These are phyloP conservation scores for Ormyrus thymus DNA, from an alignment of 2,888 invertebrate genomes.

Conservation along the genomic window DNA sequence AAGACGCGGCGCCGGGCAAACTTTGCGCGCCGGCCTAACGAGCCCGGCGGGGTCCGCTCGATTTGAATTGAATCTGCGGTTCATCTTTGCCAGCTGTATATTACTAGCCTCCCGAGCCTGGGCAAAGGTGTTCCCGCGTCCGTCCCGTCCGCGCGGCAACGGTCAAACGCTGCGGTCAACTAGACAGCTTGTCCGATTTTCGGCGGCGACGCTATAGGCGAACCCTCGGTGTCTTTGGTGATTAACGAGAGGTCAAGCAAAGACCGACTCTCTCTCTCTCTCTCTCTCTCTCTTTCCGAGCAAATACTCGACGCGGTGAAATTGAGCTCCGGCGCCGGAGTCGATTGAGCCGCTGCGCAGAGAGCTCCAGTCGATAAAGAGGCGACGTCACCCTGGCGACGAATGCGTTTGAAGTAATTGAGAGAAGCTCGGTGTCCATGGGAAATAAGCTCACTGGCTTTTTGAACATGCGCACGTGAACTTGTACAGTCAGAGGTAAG, in stretches of 20 bases:
- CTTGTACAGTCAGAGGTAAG: slow-evolving; percentile 16
- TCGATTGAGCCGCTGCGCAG: slow-evolving; percentile 64
- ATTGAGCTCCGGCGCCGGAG: slow-evolving; percentile 68
- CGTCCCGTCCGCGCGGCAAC: slow-evolving; percentile 60
- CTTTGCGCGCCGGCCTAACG: slow-evolving; percentile 41
- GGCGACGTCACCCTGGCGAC: slow-evolving; percentile 50
- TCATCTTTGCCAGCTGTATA: slow-evolving; percentile 53
- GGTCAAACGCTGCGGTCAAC: slow-evolving; percentile 72
- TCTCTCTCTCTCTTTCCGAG: slow-evolving; percentile 17
- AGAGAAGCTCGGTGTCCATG: slow-evolving; percentile 6
- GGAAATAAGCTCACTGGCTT: slow-evolving; percentile 3
- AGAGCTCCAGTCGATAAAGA: slow-evolving; percentile 36
- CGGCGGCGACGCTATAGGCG: background rate
- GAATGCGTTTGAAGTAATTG: slow-evolving; percentile 55
- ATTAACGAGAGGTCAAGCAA: slow-evolving; percentile 72
- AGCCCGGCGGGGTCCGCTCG: slow-evolving; percentile 45
- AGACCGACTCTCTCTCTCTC: slow-evolving; percentile 58
- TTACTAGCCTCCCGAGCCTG: slow-evolving; percentile 12
- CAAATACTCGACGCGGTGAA: slow-evolving; percentile 64
- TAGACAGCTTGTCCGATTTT: slow-evolving; percentile 69
- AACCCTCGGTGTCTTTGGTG: slow-evolving; percentile 72
- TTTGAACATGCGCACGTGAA: background rate
- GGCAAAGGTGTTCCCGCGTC: slow-evolving; percentile 47
- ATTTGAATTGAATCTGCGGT: slow-evolving; percentile 58
- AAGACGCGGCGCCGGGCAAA: slow-evolving; percentile 22